phyloP scores from a whole-genome alignment of 2,113 vertebrate species.

The Casuarius casuarius region DNA sequence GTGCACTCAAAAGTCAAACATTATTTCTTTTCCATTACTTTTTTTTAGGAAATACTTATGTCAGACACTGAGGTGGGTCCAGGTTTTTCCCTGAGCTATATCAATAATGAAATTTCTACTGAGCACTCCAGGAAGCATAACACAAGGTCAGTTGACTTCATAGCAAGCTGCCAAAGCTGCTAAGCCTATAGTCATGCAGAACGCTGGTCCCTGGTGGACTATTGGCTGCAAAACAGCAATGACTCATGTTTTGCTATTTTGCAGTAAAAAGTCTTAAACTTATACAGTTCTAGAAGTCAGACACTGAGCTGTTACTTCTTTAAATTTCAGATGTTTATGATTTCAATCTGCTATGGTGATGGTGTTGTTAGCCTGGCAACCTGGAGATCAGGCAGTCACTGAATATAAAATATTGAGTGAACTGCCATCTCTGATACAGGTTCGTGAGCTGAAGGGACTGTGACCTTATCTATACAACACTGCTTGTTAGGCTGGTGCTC shows the following conservation, averaged over 20 bases:
- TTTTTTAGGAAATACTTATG: constrained; percentile 37
- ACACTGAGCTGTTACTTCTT: not conserved
- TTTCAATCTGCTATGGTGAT: not conserved
- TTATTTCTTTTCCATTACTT: constrained; percentile 46
- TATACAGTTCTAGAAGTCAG: not conserved
- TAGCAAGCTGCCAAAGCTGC: constrained; percentile 15
- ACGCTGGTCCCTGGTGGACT: not conserved
- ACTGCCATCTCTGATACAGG: not conserved
- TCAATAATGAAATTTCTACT: not conserved
- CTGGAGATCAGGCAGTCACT: not conserved
- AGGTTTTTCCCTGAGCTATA: constrained; percentile 23
- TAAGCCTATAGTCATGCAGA: not conserved
- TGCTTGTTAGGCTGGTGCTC: not conserved
- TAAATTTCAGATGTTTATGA: not conserved
- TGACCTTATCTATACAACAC: not conserved
- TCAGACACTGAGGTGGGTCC: not conserved
- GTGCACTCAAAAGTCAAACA: not conserved
- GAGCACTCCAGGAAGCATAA: not conserved
- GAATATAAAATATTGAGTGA: not conserved
- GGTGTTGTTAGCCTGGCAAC: not conserved
- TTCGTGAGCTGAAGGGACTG: not conserved
- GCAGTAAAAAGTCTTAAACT: not conserved
- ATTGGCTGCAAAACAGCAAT: constrained; percentile 33
- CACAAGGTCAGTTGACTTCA: not conserved
- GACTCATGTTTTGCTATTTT: constrained; percentile 55